phyloP scores from a whole-genome alignment of 2,113 vertebrate species.

The Percina caprodes region DNA sequence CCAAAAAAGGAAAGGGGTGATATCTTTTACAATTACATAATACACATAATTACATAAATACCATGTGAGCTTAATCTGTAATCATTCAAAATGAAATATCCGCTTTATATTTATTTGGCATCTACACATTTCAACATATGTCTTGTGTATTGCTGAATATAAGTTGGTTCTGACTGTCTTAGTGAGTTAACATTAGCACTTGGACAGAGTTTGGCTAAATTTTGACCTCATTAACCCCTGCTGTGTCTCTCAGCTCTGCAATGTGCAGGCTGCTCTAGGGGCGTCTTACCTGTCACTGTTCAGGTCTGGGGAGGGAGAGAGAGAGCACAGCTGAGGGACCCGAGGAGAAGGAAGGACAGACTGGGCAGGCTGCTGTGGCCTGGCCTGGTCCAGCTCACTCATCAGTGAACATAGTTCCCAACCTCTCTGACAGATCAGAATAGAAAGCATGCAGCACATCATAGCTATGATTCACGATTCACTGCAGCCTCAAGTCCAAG shows the following conservation, averaged over 20 bases:
- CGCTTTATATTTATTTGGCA: not conserved
- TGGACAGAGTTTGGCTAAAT: conserved; percentile 4
- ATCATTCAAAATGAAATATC: not conserved
- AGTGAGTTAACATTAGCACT: not conserved
- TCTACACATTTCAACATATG: not conserved
- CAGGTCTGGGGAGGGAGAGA: conserved; percentile 38
- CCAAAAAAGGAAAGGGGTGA: not conserved
- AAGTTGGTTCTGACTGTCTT: not conserved
- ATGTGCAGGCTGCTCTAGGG: conserved; percentile 23
- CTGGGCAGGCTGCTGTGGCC: conserved; percentile 55
- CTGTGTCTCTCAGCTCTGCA: conserved; percentile 9
- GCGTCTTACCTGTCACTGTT: conserved; percentile 63
- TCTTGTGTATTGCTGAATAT: not conserved
- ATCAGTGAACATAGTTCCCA: conserved; percentile 73
- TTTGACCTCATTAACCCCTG: conserved; percentile 41
- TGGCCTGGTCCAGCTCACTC: conserved; percentile 67
- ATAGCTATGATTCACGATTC: conserved; percentile 83
- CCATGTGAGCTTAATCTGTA: not conserved
- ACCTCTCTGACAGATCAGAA: conserved; percentile 80
- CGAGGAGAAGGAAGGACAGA: conserved; percentile 46
- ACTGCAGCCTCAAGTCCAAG: conserved; percentile 73
- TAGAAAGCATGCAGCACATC: conserved; percentile 79
- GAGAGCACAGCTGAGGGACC: conserved; percentile 24
- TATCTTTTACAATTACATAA: not conserved
- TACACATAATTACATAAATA: not conserved